A percentile compares a stretch with the other conserved stretches of the same genome.
These are phyloP conservation scores for Eueremaeus valkanovi DNA, from an alignment of 2,888 invertebrate species.

Conservation along the genomic window DNA sequence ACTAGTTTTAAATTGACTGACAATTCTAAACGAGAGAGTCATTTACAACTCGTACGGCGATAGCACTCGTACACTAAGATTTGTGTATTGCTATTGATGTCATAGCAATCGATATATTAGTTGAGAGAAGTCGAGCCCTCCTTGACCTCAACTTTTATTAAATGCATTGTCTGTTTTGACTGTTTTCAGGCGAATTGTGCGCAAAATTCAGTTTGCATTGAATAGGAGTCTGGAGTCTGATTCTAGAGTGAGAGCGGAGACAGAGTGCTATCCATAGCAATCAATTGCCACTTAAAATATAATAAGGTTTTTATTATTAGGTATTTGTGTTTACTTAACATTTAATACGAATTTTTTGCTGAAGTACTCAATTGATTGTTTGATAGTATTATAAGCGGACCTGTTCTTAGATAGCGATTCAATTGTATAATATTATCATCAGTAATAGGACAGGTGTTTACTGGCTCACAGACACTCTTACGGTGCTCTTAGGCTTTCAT, in stretches of 20 bases:
- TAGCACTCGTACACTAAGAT: too few relatives aligned
- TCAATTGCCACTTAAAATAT: conserved; percentile 20
- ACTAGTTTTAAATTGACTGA: conserved; percentile 4
- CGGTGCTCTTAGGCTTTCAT: neutral
- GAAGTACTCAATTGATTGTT: conserved; percentile 15
- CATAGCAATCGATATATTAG: too few relatives aligned
- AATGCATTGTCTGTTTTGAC: too few relatives aligned
- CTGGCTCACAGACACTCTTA: conserved; percentile 14
- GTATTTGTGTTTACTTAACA: conserved; percentile 1
- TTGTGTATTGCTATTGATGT: too few relatives aligned
- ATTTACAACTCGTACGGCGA: too few relatives aligned
- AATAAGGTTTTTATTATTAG: conserved; percentile 3
- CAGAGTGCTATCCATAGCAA: conserved; percentile 14
- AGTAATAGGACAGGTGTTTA: conserved; percentile 12
- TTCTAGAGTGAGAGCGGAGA: neutral
- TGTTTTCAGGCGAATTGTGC: neutral
- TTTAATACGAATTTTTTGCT: conserved; percentile 10
- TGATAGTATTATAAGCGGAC: conserved; percentile 6
- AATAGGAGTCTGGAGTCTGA: conserved; percentile 1
- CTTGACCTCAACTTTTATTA: neutral
- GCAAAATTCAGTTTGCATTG: neutral
- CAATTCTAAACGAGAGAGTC: neutral
- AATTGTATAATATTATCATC: neutral
- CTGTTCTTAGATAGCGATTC: conserved; percentile 1
- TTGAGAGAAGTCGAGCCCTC: neutral